Percentiles rank a stretch among this genome's conserved stretches.
These are phyloP conservation scores for Apodemus speciosus DNA, from an alignment of 2,113 vertebrate genomes.

Conservation along the genomic window DNA sequence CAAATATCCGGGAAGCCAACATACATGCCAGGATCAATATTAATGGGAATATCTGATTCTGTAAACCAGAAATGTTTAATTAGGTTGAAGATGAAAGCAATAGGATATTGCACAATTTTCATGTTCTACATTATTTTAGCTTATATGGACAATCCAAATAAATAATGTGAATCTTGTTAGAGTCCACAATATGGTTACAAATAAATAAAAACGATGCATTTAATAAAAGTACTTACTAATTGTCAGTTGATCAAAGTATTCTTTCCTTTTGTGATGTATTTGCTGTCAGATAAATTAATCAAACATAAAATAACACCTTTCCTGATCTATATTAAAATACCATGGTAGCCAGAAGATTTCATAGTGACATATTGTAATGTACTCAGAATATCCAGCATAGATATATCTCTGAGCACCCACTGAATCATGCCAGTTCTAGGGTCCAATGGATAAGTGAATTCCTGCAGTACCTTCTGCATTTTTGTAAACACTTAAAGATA, in stretches of 20 bases:
- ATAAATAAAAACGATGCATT: conserved; percentile 47
- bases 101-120: background rate
- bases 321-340: background rate
- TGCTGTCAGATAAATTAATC: background rate
- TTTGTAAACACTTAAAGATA: background rate
- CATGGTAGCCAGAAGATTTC: fast-evolving
- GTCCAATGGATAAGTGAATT: background rate
- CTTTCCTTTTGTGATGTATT: conserved; percentile 18
- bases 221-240: conserved; percentile 50
- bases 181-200: conserved; percentile 30
- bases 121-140: conserved; percentile 44
- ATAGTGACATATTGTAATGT: background rate
- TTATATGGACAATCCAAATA: conserved; percentile 30
- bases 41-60: background rate
- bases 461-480: background rate
- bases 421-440: background rate
- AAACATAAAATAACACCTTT: background rate
- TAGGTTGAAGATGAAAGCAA: conserved; percentile 38
- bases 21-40: background rate
- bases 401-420: fast-evolving
- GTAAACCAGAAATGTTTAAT: conserved; percentile 28
- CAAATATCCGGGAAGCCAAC: background rate
- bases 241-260: background rate
- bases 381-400: too few species aligned
- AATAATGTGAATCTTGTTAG: conserved; percentile 28